Base-by-base conservation (phyloP, 2,888 invertebrate genomes). In the Allacma fusca region DNA sequence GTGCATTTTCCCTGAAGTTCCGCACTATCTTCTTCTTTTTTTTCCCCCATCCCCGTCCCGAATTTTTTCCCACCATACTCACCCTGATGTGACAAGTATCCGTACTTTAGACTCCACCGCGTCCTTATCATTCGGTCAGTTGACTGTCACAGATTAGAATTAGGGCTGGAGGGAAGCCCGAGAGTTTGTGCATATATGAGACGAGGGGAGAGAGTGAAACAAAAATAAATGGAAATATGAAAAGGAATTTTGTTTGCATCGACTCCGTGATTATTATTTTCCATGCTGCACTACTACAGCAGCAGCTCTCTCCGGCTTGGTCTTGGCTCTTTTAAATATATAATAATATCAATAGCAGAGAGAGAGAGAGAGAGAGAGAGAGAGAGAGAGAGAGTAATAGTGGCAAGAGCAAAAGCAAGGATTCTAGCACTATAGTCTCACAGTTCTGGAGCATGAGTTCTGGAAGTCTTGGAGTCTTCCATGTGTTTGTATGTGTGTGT, bases 371-470 rank as follows among this genome's bases (percentile, higher is more conserved):
- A n/a, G n/a, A 69, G 44, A 50, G 23, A n/a, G 21, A 62, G 69
- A 69, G 23, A 21, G 69, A 69, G 23, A 69, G 44, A 50, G 23
- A n/a, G 21, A 43, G 24, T 40, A 23, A 70, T 34, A 24, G 70
- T 24, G 50, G 26, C 50, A 50, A 50, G 50, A 50, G 50, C 16
- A 50, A 50, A 19, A n/a, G 65, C 13, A 26, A 62, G 65, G 19
- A 65, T 65, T 65, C 26, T 28, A 65, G 26, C 28, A 28, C 28
- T 24, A 65, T 12, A 28, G 65, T 28, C 26, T 65, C 29, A 26
- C 65, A 65, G 28, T 65, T 65, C 26, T 65, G 9, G 65, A 65
- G 65, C 65, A 65, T 65, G 65, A 65, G 28, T 65, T 65, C 65
- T 65, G 16, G 21, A 62, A 62, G 62, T 62, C 62, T 62, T 7